Percentiles rank a stretch among this genome's conserved stretches.
Evolutionary conservation across 1,140 invertebrate species (phyloP).

Genomic region (Brachionus asplanchnoidis): DNA sequence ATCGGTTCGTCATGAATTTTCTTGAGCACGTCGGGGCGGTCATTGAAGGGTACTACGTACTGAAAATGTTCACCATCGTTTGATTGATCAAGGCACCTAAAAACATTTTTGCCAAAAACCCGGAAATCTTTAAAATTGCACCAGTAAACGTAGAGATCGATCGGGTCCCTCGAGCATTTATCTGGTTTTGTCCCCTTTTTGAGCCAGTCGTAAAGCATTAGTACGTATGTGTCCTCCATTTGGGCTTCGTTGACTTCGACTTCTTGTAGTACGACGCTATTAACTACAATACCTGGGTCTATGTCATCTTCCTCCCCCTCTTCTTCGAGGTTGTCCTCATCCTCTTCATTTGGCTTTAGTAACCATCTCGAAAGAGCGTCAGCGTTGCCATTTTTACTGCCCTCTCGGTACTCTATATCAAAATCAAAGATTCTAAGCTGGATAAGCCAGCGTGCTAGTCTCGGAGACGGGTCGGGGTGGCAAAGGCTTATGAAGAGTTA

Average conservation of each 20-base stretch:
- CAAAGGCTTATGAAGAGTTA: neutral
- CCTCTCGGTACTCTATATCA: neutral
- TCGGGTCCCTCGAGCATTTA: neutral
- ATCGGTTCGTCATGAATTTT: too few species aligned
- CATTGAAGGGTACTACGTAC: too few species aligned
- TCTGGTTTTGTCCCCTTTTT: neutral
- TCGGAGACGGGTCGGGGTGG: neutral
- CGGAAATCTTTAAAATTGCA: too few species aligned
- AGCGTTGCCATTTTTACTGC: neutral
- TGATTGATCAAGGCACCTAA: too few species aligned
- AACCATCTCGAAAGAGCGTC: neutral
- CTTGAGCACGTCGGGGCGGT: too few species aligned
- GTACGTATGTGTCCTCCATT: neutral
- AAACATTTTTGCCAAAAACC: too few species aligned
- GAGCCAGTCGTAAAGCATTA: neutral
- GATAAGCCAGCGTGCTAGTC: neutral
- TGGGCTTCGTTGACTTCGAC: neutral
- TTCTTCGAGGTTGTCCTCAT: neutral
- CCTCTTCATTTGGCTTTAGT: neutral
- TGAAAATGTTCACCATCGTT: too few species aligned
- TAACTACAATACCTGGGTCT: neutral
- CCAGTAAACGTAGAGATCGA: neutral
- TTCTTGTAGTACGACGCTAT: neutral
- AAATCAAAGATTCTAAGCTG: neutral
- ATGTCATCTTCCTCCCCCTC: neutral